Conservation (phyloP, 2,113 vertebrate species). For the Thamnaconus septentrionalis region DNA sequence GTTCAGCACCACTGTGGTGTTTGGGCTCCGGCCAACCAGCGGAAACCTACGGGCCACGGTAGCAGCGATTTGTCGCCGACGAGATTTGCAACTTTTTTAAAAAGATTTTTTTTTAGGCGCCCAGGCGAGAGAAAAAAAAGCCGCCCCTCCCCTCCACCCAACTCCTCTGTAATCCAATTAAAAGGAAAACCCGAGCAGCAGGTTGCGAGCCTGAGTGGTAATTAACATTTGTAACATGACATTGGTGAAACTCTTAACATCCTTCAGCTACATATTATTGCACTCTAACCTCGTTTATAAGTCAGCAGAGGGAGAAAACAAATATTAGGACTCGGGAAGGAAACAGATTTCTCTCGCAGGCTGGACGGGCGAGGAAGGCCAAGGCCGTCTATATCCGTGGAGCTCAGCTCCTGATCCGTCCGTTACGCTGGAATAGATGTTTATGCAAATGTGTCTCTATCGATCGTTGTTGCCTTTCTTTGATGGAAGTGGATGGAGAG, state of each 20-base stretch:
- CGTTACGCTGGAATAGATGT: slow-evolving; percentile 74
- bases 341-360: slow-evolving; percentile 65
- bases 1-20: slow-evolving; percentile 32
- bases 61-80: too few relatives aligned
- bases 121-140: too few relatives aligned
- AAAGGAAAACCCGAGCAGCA: slow-evolving; percentile 32
- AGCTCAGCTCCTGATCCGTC: slow-evolving; percentile 64
- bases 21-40: slow-evolving; percentile 17
- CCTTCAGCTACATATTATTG: slow-evolving; percentile 35
- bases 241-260: slow-evolving; percentile 27
- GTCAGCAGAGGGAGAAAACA: slow-evolving; percentile 40
- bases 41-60: background rate
- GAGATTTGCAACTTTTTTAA: too few relatives aligned
- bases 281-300: slow-evolving; percentile 46
- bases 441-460: slow-evolving; percentile 79
- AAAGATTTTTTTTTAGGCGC: too few relatives aligned
- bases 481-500: slow-evolving; percentile 59
- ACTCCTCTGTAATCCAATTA: slow-evolving; percentile 49
- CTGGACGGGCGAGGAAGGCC: slow-evolving; percentile 53
- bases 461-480: slow-evolving; percentile 65
- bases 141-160: too few relatives aligned
- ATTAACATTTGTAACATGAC: slow-evolving; percentile 48
- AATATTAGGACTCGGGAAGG: slow-evolving; percentile 56
- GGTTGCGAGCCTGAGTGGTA: slow-evolving; percentile 36
- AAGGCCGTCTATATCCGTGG: slow-evolving; percentile 63